Evolutionary conservation across 2,888 invertebrate species (phyloP), one percentile per base, ranked within the genome.

Genomic region (Caenorhabditis angaria): DNA sequence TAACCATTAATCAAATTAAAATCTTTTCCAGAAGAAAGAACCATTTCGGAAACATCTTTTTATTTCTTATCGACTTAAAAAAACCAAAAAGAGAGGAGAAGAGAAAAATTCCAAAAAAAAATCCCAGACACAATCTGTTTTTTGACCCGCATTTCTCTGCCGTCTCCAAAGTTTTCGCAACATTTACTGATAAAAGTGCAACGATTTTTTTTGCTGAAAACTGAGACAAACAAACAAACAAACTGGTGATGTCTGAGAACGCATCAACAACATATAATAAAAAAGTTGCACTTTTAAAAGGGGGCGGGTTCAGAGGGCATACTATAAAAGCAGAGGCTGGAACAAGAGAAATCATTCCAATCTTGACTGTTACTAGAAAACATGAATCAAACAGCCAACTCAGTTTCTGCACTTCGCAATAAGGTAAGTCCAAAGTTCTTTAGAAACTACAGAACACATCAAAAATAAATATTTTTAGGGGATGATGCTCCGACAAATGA

Each of bases 101-200:
- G n/a, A n/a, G n/a, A n/a, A n/a, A n/a, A n/a, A n/a, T n/a, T n/a
- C n/a, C n/a, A n/a, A n/a, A n/a, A n/a, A n/a, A n/a, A n/a, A n/a
- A n/a, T n/a, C n/a, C 6, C 41, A 41, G 3, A 18, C 41, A 12
- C 41, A 3, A 18, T 14, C 18, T 5, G 14, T 3, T 18, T 14
- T 18, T 41, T 14, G 14, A 2, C 41, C 41, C 41, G 2, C 3
- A 18, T 41, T 41, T 61, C 50, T 48, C 32, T 61, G 29, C 47
- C 60, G 28, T 22, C 53, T 28, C 47, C 25, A 60, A 54, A n/a
- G n/a, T 58, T 57, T 29, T 54, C 28, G 58, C 54, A 51, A 41
- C 55, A 54, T 56, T 63, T 69, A 56, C 53, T 50, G 70, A 61
- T 70, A 70, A 69, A 70, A 68, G 68, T 68, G 68, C 70, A 70